Conservation (phyloP, 2,113 vertebrate species). For the Leptobrachium leishanense region DNA sequence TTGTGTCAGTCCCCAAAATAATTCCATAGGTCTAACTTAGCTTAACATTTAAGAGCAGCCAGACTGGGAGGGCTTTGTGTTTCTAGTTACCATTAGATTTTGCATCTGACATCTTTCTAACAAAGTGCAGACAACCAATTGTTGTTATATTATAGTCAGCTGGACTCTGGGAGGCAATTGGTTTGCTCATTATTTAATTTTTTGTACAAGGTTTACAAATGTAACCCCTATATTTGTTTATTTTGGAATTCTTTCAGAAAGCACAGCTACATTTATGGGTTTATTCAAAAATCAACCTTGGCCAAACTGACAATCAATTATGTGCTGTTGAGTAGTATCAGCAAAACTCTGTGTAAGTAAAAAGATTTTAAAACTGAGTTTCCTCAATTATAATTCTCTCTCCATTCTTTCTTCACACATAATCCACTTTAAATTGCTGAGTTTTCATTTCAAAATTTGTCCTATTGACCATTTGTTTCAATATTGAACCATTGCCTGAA, state of each 20-base stretch:
- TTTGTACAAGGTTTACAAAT: neutral
- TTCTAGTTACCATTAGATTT: slow-evolving; percentile 20
- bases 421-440: slow-evolving; percentile 15
- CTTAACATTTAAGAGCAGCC: neutral
- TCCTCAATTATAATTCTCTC: no score
- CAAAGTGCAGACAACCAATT: slow-evolving; percentile 14
- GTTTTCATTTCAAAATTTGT: slow-evolving; percentile 26
- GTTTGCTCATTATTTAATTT: neutral
- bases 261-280: neutral
- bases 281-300: neutral
- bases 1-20: slow-evolving; percentile 3
- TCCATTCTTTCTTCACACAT: no score
- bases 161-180: neutral
- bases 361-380: no score
- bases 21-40: neutral
- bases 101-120: neutral
- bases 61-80: neutral
- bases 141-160: neutral
- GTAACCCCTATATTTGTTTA: neutral
- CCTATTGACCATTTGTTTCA: neutral
- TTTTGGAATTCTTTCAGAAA: neutral
- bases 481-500: slow-evolving; percentile 34
- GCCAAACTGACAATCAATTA: neutral
- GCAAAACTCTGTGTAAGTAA: no score
- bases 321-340: neutral